Conservation (phyloP, 2,888 invertebrate species). For the Eremobia ochroleuca region DNA sequence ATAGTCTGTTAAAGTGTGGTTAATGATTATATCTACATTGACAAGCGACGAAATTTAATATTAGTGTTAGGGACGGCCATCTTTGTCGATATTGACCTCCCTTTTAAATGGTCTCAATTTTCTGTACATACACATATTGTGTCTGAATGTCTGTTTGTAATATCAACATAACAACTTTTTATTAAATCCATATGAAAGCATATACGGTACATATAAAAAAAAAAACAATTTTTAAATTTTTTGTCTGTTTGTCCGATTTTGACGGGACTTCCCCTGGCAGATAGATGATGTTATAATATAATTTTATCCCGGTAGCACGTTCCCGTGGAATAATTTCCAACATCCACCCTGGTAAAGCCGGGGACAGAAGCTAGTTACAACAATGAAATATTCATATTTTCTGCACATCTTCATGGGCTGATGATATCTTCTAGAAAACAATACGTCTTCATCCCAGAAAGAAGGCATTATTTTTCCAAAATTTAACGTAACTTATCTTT, state of each 20-base stretch:
- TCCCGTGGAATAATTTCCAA: no score
- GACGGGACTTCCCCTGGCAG: no score
- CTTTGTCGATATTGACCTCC: neutral
- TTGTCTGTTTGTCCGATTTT: no score
- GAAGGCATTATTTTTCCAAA: neutral
- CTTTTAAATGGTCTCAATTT: conserved; percentile 2
- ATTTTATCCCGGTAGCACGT: no score
- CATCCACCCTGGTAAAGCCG: no score
- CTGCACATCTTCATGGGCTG: neutral
- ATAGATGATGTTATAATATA: no score
- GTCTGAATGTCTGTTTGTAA: neutral
- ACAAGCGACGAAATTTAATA: conserved; percentile 1
- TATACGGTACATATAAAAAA: no score
- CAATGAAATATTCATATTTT: neutral
- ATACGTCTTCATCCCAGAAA: neutral
- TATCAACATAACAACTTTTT: neutral
- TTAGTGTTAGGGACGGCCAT: neutral
- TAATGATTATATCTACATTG: conserved; percentile 23
- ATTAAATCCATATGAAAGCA: no score
- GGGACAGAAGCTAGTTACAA: neutral
- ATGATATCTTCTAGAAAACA: neutral
- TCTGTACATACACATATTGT: neutral
- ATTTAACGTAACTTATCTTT: neutral
- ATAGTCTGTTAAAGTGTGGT: conserved; percentile 3
- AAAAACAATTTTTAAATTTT: no score